phyloP scores from a whole-genome alignment of 2,888 invertebrate genomes.

The Tupiocoris notatus region DNA sequence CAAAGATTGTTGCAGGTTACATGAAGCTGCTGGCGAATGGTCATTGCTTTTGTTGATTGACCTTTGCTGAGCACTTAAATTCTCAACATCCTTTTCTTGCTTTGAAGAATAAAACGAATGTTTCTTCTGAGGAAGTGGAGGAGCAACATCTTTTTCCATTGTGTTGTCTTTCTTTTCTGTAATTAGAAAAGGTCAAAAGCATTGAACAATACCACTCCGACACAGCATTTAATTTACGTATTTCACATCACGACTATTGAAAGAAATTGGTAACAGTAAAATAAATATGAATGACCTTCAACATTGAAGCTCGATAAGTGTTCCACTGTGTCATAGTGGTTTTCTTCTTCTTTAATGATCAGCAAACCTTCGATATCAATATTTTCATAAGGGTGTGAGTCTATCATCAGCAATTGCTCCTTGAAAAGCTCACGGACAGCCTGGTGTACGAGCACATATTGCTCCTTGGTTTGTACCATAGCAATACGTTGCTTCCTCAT shows the following conservation, averaged over 20 bases:
- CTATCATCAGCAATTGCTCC: constrained; percentile 58
- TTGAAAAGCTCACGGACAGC: constrained; percentile 59
- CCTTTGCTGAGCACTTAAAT: constrained; percentile 51
- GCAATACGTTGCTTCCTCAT: constrained; percentile 60
- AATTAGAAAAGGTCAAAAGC: too few species aligned
- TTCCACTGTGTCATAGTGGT: constrained; percentile 53
- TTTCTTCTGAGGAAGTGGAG: constrained; percentile 52
- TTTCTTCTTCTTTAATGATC: constrained; percentile 50
- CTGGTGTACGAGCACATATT: constrained; percentile 59
- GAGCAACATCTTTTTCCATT: constrained; percentile 48
- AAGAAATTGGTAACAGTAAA: background rate
- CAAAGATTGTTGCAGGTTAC: background rate
- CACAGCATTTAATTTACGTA: too few species aligned
- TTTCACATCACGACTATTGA: too few species aligned
- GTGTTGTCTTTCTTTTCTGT: constrained; percentile 51
- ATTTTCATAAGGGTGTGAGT: constrained; percentile 59
- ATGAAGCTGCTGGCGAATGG: background rate
- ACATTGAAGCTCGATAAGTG: constrained; percentile 42
- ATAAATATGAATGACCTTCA: constrained; percentile 46
- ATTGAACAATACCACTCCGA: too few species aligned
- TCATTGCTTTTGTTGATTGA: constrained; percentile 41
- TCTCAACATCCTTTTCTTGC: constrained; percentile 53
- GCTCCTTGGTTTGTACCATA: constrained; percentile 59
- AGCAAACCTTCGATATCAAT: constrained; percentile 55
- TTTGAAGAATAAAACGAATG: constrained; percentile 50